Evolutionary conservation across 2,113 vertebrate genomes (phyloP), one percentile per base, ranked within the genome.

Genomic region (Myotis davidii): DNA sequence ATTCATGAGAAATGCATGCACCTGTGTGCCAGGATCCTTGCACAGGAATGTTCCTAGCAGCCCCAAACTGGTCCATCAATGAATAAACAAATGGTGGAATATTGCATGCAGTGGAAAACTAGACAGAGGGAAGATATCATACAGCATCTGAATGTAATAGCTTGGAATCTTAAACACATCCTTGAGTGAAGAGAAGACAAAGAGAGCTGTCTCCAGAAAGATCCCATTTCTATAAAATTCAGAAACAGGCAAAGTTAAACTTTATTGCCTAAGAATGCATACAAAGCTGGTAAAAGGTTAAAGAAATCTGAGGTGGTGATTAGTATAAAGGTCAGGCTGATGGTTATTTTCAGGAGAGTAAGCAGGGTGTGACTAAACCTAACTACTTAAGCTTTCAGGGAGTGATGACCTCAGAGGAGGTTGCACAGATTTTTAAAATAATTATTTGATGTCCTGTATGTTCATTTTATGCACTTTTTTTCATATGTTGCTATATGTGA

Each of bases 31-130:
- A 56, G n/a, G 52, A 94, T 42, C 93, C n/a, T 82, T 82, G 32
- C 16, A 34, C 34, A 52, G 52, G 78, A 91, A 85, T 74, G n/a
- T 42, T 65, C 39, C 11, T 37, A 64, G 32, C 48, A 29, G 54
- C 70, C 85, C 34, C 88, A 70, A 70, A 95, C 74, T 76, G 78
- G 79, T n/a, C 9, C 23, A 18, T 85, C 56, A 39, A 61, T 6
- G n/a, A 45, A 23, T 17, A 54, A 82, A 50, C 45, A 52, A 65
- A 61, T 29, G 11, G 10, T 54, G 23, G 59, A 27, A n/a, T 59
- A 37, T 6, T 18, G 1, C 37, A 64, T 6, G 27, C 34, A 23
- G 2, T 18, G 39, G 64, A 73, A 65, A 72, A 76, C 20, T 54
- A 39, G 42, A 83, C 3, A 23, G 77, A 67, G 37, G 61, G 52